Base-by-base conservation (phyloP, 2,888 invertebrate species). In the Emmelina monodactyla region DNA sequence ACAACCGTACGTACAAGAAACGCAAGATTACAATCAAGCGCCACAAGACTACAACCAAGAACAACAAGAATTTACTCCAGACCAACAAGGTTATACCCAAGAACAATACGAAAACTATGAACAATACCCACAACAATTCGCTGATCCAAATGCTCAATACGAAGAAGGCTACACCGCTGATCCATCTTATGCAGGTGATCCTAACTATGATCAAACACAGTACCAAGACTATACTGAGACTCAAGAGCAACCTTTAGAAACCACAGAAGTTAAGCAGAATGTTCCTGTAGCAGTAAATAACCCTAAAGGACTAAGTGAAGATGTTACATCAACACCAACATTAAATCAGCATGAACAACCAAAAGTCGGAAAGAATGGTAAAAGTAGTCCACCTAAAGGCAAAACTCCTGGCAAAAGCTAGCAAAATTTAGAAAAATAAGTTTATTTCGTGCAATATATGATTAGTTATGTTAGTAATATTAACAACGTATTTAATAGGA, bases 371-470 rank as follows among this genome's bases (percentile, higher is more conserved):
- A 38, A 35, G 58, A 53, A 43, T 54, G 40, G 29, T 54, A 53
- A 50, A 37, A 55, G 44, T 45, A 53, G 47, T 43, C 46, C 53
- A 46, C 58, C 58, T 44, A 58, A 53, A 33, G 58, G 62, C 42
- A 60, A 58, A 44, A 37, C 56, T 47, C 47, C 50, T 45, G 62
- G 53, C 55, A 59, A 71, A 53, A 76, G 75, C 67, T 76, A 76
- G 64, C 71, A 53, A 51, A 40, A 37, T 42, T 41, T 50, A 45
- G 45, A 37, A 47, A 53, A 41, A 40, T 43, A 45, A 45, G 38
- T 58, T 46, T 36, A 43, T 51, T 62, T 56, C 41, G 71, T 70
- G 70, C 69, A 71, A 70, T 72, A 67, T 58, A 59, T 55, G 53
- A 59, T 60, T 55, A 48, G 41, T 45, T 47, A 44, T 49, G 58